Evolutionary conservation across 2,888 invertebrate genomes (phyloP), one percentile per base, ranked within the genome.

Genomic region (Pseudococcus jackbeardsleyi): DNA sequence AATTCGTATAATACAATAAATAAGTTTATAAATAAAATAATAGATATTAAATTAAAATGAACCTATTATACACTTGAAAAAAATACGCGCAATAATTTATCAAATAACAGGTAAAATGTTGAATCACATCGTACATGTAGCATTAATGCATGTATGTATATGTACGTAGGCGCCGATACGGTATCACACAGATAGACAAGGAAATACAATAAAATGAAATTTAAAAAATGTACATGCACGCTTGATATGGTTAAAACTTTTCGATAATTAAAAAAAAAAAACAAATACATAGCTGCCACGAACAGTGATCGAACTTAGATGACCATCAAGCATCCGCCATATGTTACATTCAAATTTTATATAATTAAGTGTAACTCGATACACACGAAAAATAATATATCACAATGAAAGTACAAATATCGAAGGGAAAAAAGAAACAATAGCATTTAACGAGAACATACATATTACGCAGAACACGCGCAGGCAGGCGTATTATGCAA

Each of bases 61-160:
- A 42, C n/a, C n/a, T 79, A 42, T 26, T 8, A 42, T 46, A 79
- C 42, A 79, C 6, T 59, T 59, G 2, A 19, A 59, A 59, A 59
- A 72, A 72, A 33, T 33, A 33, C 39, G 26, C 17, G 42, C 79
- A 79, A 79, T 79, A 50, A 68, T 77, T 77, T 68, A 33, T 77
- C 26, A 87, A 26, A 87, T 77, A 87, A 87, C 87, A 87, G 87
- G 87, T 87, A 87, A 87, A 79, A 82, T 87, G 82, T 79, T 79
- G 77, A 79, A 87, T 87, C 87, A 87, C 87, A 87, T 87, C n/a
- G 79, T 87, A 87, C 87, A 79, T 77, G 79, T 42, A 87, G 39
- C 68, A 72, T 72, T 26, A 72, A 33, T 33, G 12, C 68, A 72
- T 33, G 26, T 72, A 72, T 72, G n/a, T 59, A 59, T 59, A 59